Evolutionary conservation across 2,113 vertebrate genomes (phyloP), one percentile per base, ranked within the genome.

Genomic region (Esox niger): DNA sequence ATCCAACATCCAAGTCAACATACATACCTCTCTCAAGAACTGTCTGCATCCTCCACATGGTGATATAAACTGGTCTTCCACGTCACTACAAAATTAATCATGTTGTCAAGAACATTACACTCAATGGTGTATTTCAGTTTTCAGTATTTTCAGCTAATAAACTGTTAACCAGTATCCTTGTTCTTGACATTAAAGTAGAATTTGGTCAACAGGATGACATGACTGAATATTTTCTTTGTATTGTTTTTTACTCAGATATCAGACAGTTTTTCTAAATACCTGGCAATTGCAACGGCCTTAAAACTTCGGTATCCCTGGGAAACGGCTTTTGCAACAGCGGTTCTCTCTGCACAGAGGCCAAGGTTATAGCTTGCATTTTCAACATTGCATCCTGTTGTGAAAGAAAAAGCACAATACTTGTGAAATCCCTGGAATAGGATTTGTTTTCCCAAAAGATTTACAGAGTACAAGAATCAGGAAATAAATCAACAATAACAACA

Each of bases 11-110:
- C 30, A 60, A 63, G 27, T 31, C 6, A 49, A 30, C 47, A 15
- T n/a, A 64, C 79, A 87, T 79, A 95, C 94, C 93, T 95, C 94
- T 84, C 91, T 88, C 91, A 95, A 94, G 62, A 95, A 89, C 82
- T 95, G 94, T 70, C 94, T 82, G 83, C 94, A 95, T 57, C 88
- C 93, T 0, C 94, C 94, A 0, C 94, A 95, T 0, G 94, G 94
- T 0, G 70, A 64, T 69, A 93, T 91, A 73, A 92, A 93, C 0
- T 87, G 29, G 4, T 93, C 84, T 31, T 73, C 43, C 67, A 88
- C 55, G 75, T 95, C 85, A 82, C 94, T 95, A 77, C 29, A 68
- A 78, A 77, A 79, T n/a, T 7, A 66, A 32, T 52, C 47, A 21
- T n/a, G n/a, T 52, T 2, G 21, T 23, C 8, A 52, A 52, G 4